Evolutionary conservation across 2,888 invertebrate species (phyloP), one percentile per base, ranked within the genome.

Genomic region (Epistrophe grossulariae): DNA sequence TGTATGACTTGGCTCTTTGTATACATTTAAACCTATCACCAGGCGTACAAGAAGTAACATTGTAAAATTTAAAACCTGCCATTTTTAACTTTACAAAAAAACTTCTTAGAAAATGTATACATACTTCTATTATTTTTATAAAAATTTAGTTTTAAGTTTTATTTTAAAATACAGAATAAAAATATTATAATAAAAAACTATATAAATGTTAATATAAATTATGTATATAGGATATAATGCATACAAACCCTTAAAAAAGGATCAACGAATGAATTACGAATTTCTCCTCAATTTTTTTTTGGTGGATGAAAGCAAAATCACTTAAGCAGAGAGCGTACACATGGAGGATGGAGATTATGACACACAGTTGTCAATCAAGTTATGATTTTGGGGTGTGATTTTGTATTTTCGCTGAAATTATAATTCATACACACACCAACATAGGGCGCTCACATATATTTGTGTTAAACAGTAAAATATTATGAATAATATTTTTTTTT

Each of bases 211-310:
- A 31, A 66, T 45, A 48, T 62, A 66, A 71, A 19, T 82, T 78
- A 84, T 81, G 66, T 81, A 73, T 84, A 73, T 85, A 85, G 85
- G 55, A 85, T 77, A 78, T 72, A 80, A 81, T 82, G 85, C 73
- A 85, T 85, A 85, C 85, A 85, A 85, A 85, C 85, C 85, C 85
- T 85, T 85, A 82, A 82, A 85, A 72, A 85, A 85, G 85, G 85
- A 85, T 85, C 81, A 81, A 68, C 68, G 68, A 68, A 68, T 52
- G 35, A 68, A 43, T 8, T 15, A 78, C 81, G 85, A 85, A 78
- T 82, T 60, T 71, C 78, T 82, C 82, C 78, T 78, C 66, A 72
- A 45, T 13, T 70, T 74, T 73, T 73, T 76, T 78, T 62, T 17
- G 82, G 76, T 71, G 73, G 79, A 70, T 82, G 85, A 72, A 78